A percentile compares a stretch with the other conserved stretches of the same genome.
These are phyloP conservation scores for Opisthocomus hoazin DNA, from an alignment of 2,113 vertebrate genomes.

Conservation along the genomic window DNA sequence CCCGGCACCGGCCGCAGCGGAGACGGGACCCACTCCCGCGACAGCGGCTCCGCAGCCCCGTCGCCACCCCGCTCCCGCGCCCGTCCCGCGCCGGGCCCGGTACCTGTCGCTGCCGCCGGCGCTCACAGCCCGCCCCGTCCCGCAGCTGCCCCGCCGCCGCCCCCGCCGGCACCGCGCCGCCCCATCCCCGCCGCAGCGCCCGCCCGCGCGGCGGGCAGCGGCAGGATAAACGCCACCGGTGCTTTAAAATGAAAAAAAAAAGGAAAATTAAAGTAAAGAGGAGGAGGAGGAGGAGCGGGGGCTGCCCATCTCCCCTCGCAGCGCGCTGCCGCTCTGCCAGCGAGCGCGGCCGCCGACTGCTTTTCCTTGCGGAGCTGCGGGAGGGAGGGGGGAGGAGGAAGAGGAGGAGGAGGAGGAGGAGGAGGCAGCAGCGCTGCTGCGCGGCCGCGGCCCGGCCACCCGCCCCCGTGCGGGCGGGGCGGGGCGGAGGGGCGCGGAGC, in stretches of 20 bases:
- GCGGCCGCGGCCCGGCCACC: background rate
- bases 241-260: no score
- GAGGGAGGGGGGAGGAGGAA: background rate
- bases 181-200: background rate
- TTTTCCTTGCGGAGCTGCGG: constrained; percentile 10
- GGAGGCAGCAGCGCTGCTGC: background rate
- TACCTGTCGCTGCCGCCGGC: constrained; percentile 30
- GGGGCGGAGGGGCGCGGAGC: background rate
- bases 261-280: background rate
- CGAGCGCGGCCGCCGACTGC: background rate
- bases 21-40: background rate
- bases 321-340: background rate
- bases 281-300: fast-evolving
- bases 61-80: no score
- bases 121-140: constrained; percentile 9
- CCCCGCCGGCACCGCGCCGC: background rate
- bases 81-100: no score
- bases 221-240: no score
- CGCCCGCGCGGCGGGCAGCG: no score
- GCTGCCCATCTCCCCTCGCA: background rate
- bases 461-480: no score
- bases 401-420: background rate
- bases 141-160: background rate
- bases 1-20: background rate
- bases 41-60: background rate